These are phyloP conservation scores for Brevimyrus niger DNA, from an alignment of 2,113 vertebrate genomes.

Conservation along the genomic window DNA sequence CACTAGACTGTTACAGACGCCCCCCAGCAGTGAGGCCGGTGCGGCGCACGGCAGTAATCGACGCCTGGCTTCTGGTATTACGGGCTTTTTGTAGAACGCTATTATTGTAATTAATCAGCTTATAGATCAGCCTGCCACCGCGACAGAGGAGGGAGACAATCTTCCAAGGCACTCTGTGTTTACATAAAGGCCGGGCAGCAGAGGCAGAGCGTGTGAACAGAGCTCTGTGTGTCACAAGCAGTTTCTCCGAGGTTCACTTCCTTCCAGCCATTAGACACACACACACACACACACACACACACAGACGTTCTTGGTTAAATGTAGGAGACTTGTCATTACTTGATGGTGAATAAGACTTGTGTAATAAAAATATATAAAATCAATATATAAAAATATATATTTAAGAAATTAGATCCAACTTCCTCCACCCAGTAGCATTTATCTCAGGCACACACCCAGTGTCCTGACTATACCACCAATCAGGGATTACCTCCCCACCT, in stretches of 20 bases:
- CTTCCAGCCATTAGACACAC: background rate
- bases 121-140: background rate
- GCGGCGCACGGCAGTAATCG: background rate
- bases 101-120: slow-evolving; percentile 20
- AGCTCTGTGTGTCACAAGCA: background rate
- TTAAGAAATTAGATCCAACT: slow-evolving; percentile 36
- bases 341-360: background rate
- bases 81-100: background rate
- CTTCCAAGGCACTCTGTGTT: background rate
- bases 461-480: slow-evolving; percentile 22
- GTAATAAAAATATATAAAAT: background rate
- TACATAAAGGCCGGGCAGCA: background rate
- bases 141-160: background rate
- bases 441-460: slow-evolving; percentile 3
- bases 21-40: background rate
- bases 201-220: background rate
- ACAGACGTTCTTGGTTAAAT: background rate
- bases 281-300: background rate
- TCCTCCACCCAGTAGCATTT: slow-evolving; percentile 34
- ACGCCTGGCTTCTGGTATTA: background rate
- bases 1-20: background rate
- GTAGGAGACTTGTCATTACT: background rate
- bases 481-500: background rate
- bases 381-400: background rate
- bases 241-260: background rate